Evolutionary conservation across 2,113 vertebrate species (phyloP), one percentile per base, ranked within the genome.

Genomic region (Damaliscus lunatus): DNA sequence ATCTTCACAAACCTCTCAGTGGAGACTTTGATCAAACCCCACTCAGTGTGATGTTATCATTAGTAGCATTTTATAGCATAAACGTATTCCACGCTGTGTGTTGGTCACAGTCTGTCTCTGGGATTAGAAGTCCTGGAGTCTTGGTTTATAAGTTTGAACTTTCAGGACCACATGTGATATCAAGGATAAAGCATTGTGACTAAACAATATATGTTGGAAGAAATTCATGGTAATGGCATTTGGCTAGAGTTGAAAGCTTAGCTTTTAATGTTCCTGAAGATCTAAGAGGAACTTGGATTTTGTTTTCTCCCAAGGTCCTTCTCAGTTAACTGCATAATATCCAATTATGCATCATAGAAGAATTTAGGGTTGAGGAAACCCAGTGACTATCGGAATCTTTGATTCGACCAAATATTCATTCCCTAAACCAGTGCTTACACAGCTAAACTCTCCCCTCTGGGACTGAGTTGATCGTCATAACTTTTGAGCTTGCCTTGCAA

Each of bases 201-300:
- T 97, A 87, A 94, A 84, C 84, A 74, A 85, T 9, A 12, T 11
- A 21, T 85, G 33, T 43, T 59, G 94, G 87, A 97, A 97, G 88
- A 96, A 98, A 94, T 96, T 97, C 27, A 50, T 88, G 31, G 7
- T 96, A 96, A 95, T 97, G 97, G 93, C 77, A 95, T 97, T 98
- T 98, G 96, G 81, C 97, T 97, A 50, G 83, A 92, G 95, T 85
- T 98, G 89, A 98, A 98, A 98, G 98, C 95, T 88, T 83, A 64
- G 91, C 92, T 88, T 98, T 97, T 97, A 90, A 88, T 81, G 96
- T 96, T 97, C 43, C 3, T 11, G 71, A 94, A 98, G 97, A 98
- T 98, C 98, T 98, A 6, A 98, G 89, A 96, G 91, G 59, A 86
- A 23, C 59, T 86, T 9, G 6, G 97, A 33, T 97, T 98, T 97